Base-by-base conservation (phyloP, 2,888 invertebrate genomes). In the Metellina segmentata region DNA sequence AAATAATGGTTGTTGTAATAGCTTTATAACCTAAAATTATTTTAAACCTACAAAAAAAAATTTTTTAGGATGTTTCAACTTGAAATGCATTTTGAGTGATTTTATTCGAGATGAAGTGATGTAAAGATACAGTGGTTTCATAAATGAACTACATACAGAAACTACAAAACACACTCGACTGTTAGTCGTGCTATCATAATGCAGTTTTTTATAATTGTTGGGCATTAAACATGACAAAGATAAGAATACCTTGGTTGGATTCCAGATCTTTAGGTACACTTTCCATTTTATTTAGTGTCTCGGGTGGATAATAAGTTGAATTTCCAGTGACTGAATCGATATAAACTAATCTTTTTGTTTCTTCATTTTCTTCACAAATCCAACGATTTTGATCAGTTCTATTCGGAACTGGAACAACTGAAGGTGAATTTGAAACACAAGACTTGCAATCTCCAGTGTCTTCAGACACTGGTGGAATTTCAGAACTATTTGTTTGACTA, bases 321-420 rank as follows among this genome's bases (percentile, higher is more conserved):
- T 93, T 93, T 74, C 93, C 93, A 53, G 89, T 89, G 6, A 89
- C 20, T 13, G 79, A 81, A 77, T 93, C 86, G n/a, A 93, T 81
- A 69, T 93, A 93, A 13, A 75, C 52, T 11, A 77, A 20, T 74
- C 78, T 83, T 7, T 89, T 70, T 6, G 53, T 86, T 51, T 72
- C 34, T 48, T 85, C 77, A 83, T 92, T 78, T 70, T 51, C 51
- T 52, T 87, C 61, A n/a, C 82, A 85, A 34, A 91, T 77, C 92
- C 85, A 89, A 13, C 92, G 86, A 69, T 20, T 82, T 72, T 20
- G 52, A 8, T 53, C n/a, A 34, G 61, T 8, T 75, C 48, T 34
- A 8, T 34, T 7, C 11, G 16, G 11, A 13, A 11, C 61, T 61
- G 61, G 61, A 61, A 61, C 61, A 34, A 34, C 4, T 8, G 11